Evolutionary conservation across 2,113 vertebrate genomes (phyloP).

Genomic region (Hypanus sabinus): DNA sequence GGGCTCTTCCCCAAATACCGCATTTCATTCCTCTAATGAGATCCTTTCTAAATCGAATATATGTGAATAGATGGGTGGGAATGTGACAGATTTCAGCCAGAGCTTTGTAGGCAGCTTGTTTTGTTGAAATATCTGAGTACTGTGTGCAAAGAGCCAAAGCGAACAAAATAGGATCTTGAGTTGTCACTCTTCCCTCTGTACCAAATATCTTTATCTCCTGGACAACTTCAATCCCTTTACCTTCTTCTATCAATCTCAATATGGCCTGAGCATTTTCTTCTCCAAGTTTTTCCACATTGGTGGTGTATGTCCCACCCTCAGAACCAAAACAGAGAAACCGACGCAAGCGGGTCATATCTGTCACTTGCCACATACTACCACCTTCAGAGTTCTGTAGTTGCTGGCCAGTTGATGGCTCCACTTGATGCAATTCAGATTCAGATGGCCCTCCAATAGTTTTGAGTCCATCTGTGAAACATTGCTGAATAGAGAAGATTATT

Average conservation of each 20-base stretch:
- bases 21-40: conserved; percentile 81
- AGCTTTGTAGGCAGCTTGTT: conserved; percentile 76
- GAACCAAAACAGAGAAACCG: conserved; percentile 84
- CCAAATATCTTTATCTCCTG: conserved; percentile 73
- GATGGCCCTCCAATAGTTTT: conserved; percentile 41
- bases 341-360: conserved; percentile 63
- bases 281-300: conserved; percentile 62
- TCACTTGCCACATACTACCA: conserved; percentile 55
- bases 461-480: conserved; percentile 7
- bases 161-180: conserved; percentile 69
- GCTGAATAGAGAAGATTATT: not conserved
- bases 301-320: conserved; percentile 64
- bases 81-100: conserved; percentile 73
- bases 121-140: conserved; percentile 72
- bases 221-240: conserved; percentile 72
- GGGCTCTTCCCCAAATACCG: conserved; percentile 88
- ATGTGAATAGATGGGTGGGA: conserved; percentile 78
- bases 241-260: conserved; percentile 72
- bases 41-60: conserved; percentile 88
- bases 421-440: conserved; percentile 45
- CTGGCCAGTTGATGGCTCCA: conserved; percentile 46
- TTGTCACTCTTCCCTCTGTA: conserved; percentile 62
- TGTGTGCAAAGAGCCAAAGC: conserved; percentile 84
- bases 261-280: conserved; percentile 62
- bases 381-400: conserved; percentile 51